A percentile compares a stretch with the other conserved stretches of the same genome.
These are phyloP conservation scores for Hemibagrus guttatus DNA, from an alignment of 2,797 vertebrate genomes.

Conservation along the genomic window DNA sequence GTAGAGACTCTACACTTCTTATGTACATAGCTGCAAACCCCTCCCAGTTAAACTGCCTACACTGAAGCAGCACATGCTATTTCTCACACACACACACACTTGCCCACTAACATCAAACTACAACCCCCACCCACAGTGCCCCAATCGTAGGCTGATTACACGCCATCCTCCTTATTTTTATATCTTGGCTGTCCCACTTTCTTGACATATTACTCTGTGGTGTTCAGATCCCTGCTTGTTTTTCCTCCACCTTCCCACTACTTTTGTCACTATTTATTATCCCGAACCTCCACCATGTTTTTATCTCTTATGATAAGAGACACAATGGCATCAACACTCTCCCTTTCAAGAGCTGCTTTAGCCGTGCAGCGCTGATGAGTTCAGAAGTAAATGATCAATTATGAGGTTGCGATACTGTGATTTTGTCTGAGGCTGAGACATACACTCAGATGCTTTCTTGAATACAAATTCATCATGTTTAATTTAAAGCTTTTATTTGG, in stretches of 20 bases:
- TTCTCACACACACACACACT: slow-evolving; percentile 1
- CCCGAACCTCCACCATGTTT: not conserved
- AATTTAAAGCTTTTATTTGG: not conserved
- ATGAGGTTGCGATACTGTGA: not conserved
- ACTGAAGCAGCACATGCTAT: not conserved
- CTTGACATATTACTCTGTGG: slow-evolving; percentile 3
- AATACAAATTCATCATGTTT: not conserved
- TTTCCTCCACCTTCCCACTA: not conserved
- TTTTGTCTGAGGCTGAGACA: not conserved
- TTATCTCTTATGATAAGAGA: not conserved
- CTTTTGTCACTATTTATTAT: not conserved
- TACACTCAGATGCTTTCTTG: not conserved
- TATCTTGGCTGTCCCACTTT: not conserved
- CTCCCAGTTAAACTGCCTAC: not conserved
- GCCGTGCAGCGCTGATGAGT: not conserved
- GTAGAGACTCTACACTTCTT: not conserved
- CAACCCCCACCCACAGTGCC: not conserved
- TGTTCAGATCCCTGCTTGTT: not conserved
- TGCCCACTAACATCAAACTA: not conserved
- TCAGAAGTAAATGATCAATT: not conserved
- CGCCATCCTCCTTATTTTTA: not conserved
- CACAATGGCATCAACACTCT: not conserved
- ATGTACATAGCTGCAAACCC: not conserved
- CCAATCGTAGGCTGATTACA: slow-evolving; percentile 4
- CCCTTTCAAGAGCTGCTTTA: not conserved